These are phyloP conservation scores for Larimichthys crocea DNA, from an alignment of 2,113 vertebrate species.

Conservation along the genomic window DNA sequence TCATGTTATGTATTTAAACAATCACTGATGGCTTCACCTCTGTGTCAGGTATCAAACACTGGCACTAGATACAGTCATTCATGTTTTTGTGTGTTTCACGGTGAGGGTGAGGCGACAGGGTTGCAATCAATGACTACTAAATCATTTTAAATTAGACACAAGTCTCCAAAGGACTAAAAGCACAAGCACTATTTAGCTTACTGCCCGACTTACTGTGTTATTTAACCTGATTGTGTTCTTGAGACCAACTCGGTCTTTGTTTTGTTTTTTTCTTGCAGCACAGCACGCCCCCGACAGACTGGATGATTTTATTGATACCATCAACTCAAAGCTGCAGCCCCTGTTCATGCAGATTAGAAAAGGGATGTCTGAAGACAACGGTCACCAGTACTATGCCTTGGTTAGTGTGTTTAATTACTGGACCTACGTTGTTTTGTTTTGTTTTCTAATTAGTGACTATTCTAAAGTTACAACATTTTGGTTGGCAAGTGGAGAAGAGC, in stretches of 20 bases:
- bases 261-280: constrained; percentile 73
- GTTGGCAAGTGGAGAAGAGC: not conserved
- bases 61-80: too few relatives aligned
- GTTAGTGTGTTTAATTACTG: constrained; percentile 78
- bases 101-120: too few relatives aligned
- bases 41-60: not conserved
- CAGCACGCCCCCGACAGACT: constrained; percentile 83
- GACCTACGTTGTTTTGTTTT: not conserved
- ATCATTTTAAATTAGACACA: not conserved
- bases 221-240: not conserved
- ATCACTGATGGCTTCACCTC: not conserved
- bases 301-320: constrained; percentile 89
- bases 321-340: constrained; percentile 91
- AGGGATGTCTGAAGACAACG: constrained; percentile 88
- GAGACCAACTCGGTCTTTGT: not conserved
- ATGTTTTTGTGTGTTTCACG: too few relatives aligned
- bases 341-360: constrained; percentile 94
- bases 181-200: not conserved
- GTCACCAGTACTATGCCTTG: constrained; percentile 88
- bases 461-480: not conserved
- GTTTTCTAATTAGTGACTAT: not conserved
- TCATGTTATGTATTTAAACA: not conserved
- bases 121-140: too few relatives aligned
- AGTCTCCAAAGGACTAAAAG: not conserved
- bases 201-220: too few relatives aligned